Conservation (phyloP, 1,140 invertebrate species). For the Bursaphelenchus mucronatus region DNA sequence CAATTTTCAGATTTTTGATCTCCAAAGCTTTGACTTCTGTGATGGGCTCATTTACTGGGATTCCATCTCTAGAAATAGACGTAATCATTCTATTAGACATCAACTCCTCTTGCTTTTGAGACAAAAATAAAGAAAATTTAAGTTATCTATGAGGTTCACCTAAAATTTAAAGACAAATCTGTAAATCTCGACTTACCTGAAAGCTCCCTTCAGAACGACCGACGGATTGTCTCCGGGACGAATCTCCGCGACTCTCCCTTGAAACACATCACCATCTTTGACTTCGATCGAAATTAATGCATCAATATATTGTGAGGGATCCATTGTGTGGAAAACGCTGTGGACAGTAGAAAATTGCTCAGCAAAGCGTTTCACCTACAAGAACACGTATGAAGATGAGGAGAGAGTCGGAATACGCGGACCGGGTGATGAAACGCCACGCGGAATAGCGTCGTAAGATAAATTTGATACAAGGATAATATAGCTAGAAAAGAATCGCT, state of each 20-base stretch:
- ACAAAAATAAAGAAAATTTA: no score
- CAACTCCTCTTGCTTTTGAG: no score
- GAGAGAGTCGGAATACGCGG: no score
- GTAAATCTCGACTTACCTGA: constrained; percentile 37
- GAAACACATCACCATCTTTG: constrained; percentile 45
- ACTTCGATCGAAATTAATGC: constrained; percentile 15
- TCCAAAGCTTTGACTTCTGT: background rate
- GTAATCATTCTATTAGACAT: no score
- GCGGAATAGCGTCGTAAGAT: no score
- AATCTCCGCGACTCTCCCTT: constrained; percentile 36
- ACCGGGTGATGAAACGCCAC: no score
- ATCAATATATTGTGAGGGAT: background rate
- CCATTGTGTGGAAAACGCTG: background rate
- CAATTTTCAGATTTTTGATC: constrained; percentile 7
- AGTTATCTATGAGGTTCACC: no score
- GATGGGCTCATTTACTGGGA: background rate
- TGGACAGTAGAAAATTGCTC: background rate
- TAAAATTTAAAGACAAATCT: no score
- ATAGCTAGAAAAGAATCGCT: no score
- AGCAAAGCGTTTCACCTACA: no score
- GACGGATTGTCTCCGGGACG: constrained; percentile 21
- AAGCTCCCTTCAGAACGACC: constrained; percentile 33
- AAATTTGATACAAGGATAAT: no score
- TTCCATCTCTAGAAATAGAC: constrained; percentile 12
- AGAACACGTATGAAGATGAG: no score